Evolutionary conservation across 2,797 vertebrate genomes (phyloP), one percentile per base, ranked within the genome.

Genomic region (Centroberyx gerrardi): DNA sequence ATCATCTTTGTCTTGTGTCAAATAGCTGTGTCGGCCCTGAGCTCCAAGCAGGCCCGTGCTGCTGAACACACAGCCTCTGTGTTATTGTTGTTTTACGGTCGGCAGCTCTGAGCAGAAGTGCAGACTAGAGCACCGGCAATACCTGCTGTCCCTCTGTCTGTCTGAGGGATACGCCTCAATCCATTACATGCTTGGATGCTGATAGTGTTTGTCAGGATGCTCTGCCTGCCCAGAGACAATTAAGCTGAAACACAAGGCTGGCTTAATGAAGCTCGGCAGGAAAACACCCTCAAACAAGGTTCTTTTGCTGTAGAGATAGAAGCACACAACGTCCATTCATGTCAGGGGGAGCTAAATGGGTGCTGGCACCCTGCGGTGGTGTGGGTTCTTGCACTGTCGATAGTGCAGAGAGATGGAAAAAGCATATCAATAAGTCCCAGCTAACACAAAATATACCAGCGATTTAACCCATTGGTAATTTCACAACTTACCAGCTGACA

Each of bases 161-260:
- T 84, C 80, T 33, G 79, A 90, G 65, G 74, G 81, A 86, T 85
- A 84, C 18, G 46, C 82, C 87, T 91, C 86, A 56, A 74, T 83
- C 83, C 82, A 87, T 93, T 88, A 88, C 86, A 90, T 78, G 88
- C 84, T 81, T 79, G 87, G 80, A 88, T 90, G 92, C 89, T 93
- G 89, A 92, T 93, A 51, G 80, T 88, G 91, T 92, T 94, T 91
- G 92, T 93, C 89, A 82, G 87, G 75, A 88, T 74, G 78, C 85
- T 85, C 72, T 53, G 78, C 83, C 78, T 68, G 89, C 88, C 74
- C 56, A 85, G 86, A 90, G 85, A 92, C 87, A 92, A 92, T 93
- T 93, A 93, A 84, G 74, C 83, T 81, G 60, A 91, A 92, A 86
- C 82, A 88, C 87, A 89, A 93, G 79, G 77, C 82, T 77, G 70